Evolutionary conservation across 2,797 vertebrate genomes (phyloP).

Genomic region (Columba guinea): DNA sequence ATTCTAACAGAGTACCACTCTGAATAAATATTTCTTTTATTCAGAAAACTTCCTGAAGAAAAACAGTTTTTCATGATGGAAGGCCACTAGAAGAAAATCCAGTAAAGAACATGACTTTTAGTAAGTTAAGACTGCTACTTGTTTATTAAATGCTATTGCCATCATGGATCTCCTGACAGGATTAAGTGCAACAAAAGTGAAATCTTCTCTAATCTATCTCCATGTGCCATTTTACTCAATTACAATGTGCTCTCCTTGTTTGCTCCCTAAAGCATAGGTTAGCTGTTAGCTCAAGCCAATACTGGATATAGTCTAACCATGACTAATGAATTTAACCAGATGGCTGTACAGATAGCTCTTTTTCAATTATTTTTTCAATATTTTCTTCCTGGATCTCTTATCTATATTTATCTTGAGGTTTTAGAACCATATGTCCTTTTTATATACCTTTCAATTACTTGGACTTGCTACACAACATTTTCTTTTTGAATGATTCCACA

Average conservation of each 20-base stretch:
- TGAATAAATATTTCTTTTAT: slow-evolving; percentile 34
- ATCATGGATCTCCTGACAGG: not conserved
- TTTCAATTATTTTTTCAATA: not conserved
- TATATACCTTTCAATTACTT: slow-evolving; percentile 6
- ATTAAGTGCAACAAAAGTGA: not conserved
- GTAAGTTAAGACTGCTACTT: not conserved
- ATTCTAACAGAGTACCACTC: not conserved
- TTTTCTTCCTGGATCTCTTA: not conserved
- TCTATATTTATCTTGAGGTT: slow-evolving; percentile 3
- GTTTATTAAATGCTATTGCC: slow-evolving; percentile 4
- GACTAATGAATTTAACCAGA: slow-evolving; percentile 25
- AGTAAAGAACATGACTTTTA: not conserved
- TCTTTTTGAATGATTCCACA: not conserved
- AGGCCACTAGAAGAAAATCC: not conserved
- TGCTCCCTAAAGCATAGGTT: not conserved
- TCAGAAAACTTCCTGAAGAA: not conserved
- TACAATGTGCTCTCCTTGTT: not conserved
- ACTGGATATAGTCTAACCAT: not conserved
- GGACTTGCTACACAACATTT: not conserved
- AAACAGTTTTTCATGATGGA: not conserved
- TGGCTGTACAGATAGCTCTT: not conserved
- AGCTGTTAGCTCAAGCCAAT: not conserved
- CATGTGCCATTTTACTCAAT: not conserved
- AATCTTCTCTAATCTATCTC: not conserved
- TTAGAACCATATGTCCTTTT: not conserved